These are phyloP conservation scores for Heteropelma amictum DNA, from an alignment of 2,888 invertebrate genomes.

Conservation along the genomic window DNA sequence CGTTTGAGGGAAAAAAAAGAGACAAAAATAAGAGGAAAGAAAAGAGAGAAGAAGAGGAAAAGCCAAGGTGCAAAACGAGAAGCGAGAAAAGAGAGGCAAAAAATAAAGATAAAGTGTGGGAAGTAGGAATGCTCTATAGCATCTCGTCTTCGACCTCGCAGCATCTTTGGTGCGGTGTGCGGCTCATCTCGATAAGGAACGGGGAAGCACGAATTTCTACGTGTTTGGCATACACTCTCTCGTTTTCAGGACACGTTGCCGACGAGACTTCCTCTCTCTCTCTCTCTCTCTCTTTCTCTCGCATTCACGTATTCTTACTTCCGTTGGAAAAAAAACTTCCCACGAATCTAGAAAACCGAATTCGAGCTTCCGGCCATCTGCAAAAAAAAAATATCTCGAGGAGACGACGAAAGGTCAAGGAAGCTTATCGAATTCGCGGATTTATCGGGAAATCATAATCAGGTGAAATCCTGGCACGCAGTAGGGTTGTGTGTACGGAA, in stretches of 20 bases:
- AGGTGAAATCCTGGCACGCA: conserved; percentile 37
- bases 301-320: neutral
- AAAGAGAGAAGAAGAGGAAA: conserved; percentile 12
- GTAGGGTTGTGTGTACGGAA: neutral
- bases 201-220: conserved; percentile 71
- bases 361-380: conserved; percentile 36
- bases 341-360: conserved; percentile 27
- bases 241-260: conserved; percentile 52
- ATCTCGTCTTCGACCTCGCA: conserved; percentile 14
- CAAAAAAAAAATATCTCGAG: conserved; percentile 10
- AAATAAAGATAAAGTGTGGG: neutral
- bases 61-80: neutral
- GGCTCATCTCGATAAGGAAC: conserved; percentile 64
- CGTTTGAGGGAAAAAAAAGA: conserved; percentile 39
- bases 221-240: conserved; percentile 67
- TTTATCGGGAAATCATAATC: conserved; percentile 53
- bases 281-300: neutral
- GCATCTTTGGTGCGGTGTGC: conserved; percentile 34
- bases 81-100: neutral
- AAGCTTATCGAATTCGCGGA: conserved; percentile 47
- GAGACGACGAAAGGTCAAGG: neutral
- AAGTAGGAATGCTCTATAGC: neutral
- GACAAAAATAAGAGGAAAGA: conserved; percentile 13
- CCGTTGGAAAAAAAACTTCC: neutral
- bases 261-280: neutral